Base-by-base conservation (phyloP, 2,888 invertebrate genomes). In the Leptinotarsa rubiginosa region DNA sequence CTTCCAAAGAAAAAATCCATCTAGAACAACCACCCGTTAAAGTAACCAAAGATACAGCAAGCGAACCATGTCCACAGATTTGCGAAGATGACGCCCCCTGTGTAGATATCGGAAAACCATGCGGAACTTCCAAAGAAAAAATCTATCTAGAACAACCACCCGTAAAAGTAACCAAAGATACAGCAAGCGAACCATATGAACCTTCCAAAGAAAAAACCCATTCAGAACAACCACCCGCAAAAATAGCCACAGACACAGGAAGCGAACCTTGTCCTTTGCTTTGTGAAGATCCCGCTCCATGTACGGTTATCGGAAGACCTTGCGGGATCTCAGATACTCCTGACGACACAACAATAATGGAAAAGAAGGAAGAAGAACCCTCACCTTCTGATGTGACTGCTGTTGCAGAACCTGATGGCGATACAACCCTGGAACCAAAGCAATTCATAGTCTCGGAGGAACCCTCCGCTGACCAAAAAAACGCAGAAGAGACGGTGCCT, bases 101-200 rank as follows among this genome's bases (percentile, higher is more conserved):
- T 59, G 56, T 10, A 20, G n/a, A 20, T 47, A 64, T 52, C 12
- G 69, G 47, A 5, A 68, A 72, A 64, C 72, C 72, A 41, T 72
- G 62, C 12, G 50, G 12, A n/a, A 12, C 52, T 31, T 22, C 20
- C 20, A 56, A 56, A 20, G n/a, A 52, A 52, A 0, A 52, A 52
- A 52, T 10, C n/a, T 7, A 18, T 52, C 3, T 22, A 12, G n/a
- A 54, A 12, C 54, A 54, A 56, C 20, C 10, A 56, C 56, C 56
- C 13, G 22, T 20, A 20, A 56, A 7, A 13, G 4, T 20, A 12
- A 20, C 10, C 56, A 56, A 10, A 56, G 20, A 22, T 1, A 56
- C 56, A 4, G 22, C 13, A 54, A 31, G 16, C 31, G 52, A 22
- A 25, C 67, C 72, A 41, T 72, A 64, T n/a, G 50, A 3, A n/a